A percentile compares a stretch with the other conserved stretches of the same genome.
Conservation (phyloP, 1,140 invertebrate species). For the Drosophila prosaltans region DNA sequence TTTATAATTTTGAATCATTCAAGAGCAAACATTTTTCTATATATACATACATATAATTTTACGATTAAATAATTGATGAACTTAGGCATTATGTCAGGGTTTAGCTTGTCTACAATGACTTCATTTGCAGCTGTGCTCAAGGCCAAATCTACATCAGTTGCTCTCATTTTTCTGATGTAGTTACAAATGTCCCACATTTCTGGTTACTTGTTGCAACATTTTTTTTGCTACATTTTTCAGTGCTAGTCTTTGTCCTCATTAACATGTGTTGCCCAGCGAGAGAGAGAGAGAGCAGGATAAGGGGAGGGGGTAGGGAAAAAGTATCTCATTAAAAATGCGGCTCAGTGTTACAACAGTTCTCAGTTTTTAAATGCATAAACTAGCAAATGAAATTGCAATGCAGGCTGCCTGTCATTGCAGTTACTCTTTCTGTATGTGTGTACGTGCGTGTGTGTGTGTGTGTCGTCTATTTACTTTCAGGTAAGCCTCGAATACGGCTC, state of each 20-base stretch:
- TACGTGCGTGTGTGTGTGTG: not conserved
- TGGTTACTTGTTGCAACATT: conserved; percentile 45
- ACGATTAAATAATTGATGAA: conserved; percentile 32
- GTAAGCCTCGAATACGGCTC: conserved; percentile 11
- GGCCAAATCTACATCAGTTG: conserved; percentile 21
- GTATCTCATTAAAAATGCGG: conserved; percentile 72
- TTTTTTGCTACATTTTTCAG: not conserved
- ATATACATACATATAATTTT: no score
- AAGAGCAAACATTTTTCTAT: not conserved
- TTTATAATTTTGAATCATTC: no score
- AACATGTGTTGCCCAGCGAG: conserved; percentile 35
- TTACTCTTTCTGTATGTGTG: not conserved
- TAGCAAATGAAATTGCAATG: conserved; percentile 50
- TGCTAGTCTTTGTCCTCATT: conserved; percentile 50
- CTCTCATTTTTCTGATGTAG: conserved; percentile 2
- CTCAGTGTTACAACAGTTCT: conserved; percentile 28
- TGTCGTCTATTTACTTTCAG: conserved; percentile 6
- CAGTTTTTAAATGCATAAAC: conserved; percentile 47
- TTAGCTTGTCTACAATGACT: not conserved
- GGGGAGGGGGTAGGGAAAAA: conserved; percentile 27
- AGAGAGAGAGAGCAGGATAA: not conserved
- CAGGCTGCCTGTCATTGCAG: not conserved
- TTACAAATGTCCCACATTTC: conserved; percentile 14
- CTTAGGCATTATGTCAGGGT: conserved; percentile 16
- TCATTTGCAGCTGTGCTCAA: conserved; percentile 34